Evolutionary conservation across 2,797 vertebrate species (phyloP).

Genomic region (Tachyglossus aculeatus): DNA sequence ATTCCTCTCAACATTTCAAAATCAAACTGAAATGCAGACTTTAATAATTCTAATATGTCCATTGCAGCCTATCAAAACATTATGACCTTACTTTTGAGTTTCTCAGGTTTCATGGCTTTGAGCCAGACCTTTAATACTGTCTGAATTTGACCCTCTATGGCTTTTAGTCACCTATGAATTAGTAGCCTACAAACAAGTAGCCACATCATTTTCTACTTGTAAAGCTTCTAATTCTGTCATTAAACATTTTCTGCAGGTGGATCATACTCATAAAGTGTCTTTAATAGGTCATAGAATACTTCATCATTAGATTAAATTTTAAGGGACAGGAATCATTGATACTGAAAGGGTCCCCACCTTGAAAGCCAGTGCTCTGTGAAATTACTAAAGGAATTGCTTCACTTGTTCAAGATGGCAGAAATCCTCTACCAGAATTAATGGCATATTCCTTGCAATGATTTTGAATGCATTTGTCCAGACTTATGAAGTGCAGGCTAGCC

Average conservation of each 20-base stretch:
- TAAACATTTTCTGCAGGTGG: constrained; percentile 1
- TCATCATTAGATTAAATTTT: background rate
- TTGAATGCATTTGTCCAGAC: background rate
- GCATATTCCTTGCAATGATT: background rate
- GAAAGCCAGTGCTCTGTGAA: background rate
- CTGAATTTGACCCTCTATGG: background rate
- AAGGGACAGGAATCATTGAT: rapidly evolving
- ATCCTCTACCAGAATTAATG: background rate
- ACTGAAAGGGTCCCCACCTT: background rate
- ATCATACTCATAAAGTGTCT: background rate
- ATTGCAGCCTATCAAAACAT: background rate
- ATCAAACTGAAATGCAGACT: background rate
- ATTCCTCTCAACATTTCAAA: no score
- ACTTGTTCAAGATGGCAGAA: background rate
- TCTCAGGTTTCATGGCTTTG: background rate
- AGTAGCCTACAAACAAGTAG: background rate
- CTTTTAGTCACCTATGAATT: background rate
- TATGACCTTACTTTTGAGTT: background rate
- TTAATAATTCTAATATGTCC: background rate
- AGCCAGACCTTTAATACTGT: rapidly evolving
- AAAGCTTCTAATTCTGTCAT: background rate
- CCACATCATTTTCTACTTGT: background rate
- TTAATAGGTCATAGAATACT: background rate
- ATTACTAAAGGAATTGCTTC: background rate
- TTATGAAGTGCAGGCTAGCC: background rate